Evolutionary conservation across 2,888 invertebrate genomes (phyloP).

Genomic region (Graphium colonna): DNA sequence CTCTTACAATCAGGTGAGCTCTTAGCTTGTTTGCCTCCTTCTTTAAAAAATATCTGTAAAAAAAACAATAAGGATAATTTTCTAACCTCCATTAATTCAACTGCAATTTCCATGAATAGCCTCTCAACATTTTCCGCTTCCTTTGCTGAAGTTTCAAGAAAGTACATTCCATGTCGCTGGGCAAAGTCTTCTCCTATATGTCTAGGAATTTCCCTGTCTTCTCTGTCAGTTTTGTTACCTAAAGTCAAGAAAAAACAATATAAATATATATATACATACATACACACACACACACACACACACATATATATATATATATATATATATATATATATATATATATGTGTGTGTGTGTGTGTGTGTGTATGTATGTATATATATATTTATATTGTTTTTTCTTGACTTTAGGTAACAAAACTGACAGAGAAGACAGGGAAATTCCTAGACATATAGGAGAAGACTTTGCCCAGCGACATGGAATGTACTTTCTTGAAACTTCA

Average conservation of each 20-base stretch:
- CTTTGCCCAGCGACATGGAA: constrained; percentile 96
- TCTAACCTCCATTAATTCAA: constrained; percentile 89
- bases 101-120: constrained; percentile 97
- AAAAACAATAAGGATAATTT: too few relatives aligned
- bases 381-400: too few relatives aligned
- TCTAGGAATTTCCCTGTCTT: constrained; percentile 96
- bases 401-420: constrained; percentile 94
- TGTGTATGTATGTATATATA: too few relatives aligned
- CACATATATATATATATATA: too few relatives aligned
- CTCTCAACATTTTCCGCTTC: constrained; percentile 98
- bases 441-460: constrained; percentile 97
- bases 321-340: too few relatives aligned
- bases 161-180: constrained; percentile 97
- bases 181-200: constrained; percentile 98
- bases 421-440: constrained; percentile 96
- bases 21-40: too few relatives aligned
- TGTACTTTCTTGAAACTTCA: constrained; percentile 99
- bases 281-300: too few relatives aligned
- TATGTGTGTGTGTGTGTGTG: too few relatives aligned
- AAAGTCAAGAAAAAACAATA: constrained; percentile 5
- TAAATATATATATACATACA: too few relatives aligned
- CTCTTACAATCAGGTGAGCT: too few relatives aligned
- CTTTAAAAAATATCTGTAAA: too few relatives aligned
- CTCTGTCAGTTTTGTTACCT: constrained; percentile 98
- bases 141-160: constrained; percentile 98